These are phyloP conservation scores for Sylvia atricapilla DNA, from an alignment of 2,113 vertebrate species.

Conservation along the genomic window DNA sequence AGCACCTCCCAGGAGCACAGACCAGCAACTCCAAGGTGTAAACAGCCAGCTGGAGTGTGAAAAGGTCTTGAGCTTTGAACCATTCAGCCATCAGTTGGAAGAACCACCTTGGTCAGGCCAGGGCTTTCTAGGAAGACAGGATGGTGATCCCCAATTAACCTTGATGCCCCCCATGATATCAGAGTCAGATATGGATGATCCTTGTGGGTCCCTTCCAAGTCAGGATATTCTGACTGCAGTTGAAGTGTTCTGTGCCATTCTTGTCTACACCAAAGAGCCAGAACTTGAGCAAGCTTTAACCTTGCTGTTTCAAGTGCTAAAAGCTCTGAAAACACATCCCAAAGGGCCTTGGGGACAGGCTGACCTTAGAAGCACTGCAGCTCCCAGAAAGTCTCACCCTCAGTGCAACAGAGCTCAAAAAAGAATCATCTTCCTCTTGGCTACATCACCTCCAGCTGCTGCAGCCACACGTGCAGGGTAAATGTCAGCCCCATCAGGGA, in stretches of 20 bases:
- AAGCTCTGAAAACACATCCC: neutral
- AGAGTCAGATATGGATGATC: neutral
- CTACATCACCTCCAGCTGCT: neutral
- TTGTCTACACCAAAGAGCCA: neutral
- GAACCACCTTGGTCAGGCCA: neutral
- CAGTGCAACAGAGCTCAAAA: neutral
- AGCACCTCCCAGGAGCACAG: neutral
- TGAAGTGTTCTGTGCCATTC: neutral
- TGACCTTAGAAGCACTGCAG: neutral
- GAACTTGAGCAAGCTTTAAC: neutral
- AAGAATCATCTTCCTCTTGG: neutral
- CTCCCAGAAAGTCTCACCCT: neutral
- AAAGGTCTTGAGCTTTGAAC: slow-evolving; percentile 54
- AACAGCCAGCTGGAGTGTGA: neutral
- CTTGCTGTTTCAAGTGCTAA: neutral
- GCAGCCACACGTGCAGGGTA: neutral
- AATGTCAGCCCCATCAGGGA: neutral
- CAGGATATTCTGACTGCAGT: neutral
- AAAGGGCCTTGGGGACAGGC: neutral
- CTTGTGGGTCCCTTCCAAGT: neutral
- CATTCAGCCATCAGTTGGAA: neutral
- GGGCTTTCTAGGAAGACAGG: slow-evolving; percentile 41
- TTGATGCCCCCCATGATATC: neutral
- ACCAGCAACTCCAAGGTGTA: neutral
- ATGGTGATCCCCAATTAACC: neutral